Evolutionary conservation across 2,888 invertebrate species (phyloP).

Genomic region (Bugulina stolonifera): DNA sequence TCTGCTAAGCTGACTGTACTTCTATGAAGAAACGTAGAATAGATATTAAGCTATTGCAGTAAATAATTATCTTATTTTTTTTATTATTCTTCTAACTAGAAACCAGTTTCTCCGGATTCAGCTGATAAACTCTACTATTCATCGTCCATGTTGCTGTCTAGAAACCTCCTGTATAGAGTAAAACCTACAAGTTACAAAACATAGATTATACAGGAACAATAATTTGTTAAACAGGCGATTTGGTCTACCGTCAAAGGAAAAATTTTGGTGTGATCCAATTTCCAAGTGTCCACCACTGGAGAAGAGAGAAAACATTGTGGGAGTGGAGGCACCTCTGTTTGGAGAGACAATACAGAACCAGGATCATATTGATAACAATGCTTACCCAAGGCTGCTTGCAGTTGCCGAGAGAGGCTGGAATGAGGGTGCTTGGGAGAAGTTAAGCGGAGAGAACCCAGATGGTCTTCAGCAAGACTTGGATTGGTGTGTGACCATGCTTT

Average conservation of each 20-base stretch:
- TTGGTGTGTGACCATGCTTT: conserved; percentile 1
- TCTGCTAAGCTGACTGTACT: no score
- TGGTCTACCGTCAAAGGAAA: background rate
- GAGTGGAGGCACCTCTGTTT: conserved; percentile 32
- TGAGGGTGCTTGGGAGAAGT: conserved; percentile 28
- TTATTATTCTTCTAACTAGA: no score
- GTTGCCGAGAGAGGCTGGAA: conserved; percentile 34
- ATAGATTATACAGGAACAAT: no score
- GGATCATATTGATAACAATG: conserved; percentile 31
- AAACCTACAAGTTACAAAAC: no score
- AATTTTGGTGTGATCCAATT: background rate
- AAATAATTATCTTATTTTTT: no score
- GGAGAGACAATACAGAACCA: conserved; percentile 31
- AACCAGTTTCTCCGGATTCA: no score
- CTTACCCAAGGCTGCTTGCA: conserved; percentile 33
- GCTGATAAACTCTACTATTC: no score
- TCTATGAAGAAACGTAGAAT: no score
- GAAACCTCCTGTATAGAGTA: no score
- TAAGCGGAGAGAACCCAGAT: background rate
- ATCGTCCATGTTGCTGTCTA: no score
- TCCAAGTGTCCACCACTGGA: conserved; percentile 13
- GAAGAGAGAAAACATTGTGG: conserved; percentile 26
- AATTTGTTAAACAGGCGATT: background rate
- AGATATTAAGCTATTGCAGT: no score
- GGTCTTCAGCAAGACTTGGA: conserved; percentile 17